Base-by-base conservation (phyloP, 2,888 invertebrate genomes). In the Alviniconcha strummeri region DNA sequence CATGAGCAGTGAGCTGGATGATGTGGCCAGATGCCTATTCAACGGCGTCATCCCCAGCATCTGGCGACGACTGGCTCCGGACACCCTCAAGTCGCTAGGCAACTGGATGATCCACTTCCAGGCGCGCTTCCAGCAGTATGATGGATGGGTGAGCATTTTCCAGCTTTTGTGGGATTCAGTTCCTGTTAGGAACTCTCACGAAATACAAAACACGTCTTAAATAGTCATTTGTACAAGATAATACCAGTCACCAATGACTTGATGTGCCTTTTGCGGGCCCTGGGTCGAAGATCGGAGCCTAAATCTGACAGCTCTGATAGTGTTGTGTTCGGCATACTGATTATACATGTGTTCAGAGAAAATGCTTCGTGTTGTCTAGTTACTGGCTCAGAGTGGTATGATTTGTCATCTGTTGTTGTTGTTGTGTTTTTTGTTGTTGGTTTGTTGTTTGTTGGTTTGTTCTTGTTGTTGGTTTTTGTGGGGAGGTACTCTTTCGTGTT, bases 91-190 rank as follows among this genome's bases (percentile, higher is more conserved):
- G 93, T 96, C 95, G 84, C 95, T 98, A 4, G 97, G 96, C 8
- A 96, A 96, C 8, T 98, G 98, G 98, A 96, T 98, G 95, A 96
- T 96, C 84, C 97, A 97, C 94, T 97, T 98, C 90, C 95, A 95
- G 52, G 94, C 94, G 17, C 94, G 97, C 87, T 95, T 96, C 85
- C 94, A 94, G 77, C 97, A 97, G 93, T 97, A 97, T 90, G 95
- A 95, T 57, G 67, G 69, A 4, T 85, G 85, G 86, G 86, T 86
- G 74, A 81, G 85, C 78, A 19, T 79, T 52, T 19, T 4, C 64
- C 15, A 64, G 64, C 64, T 64, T 9, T 9, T 15, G 64, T 64
- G 64, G 64, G 15, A 15, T 64, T 64, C 15, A 15, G 9, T 64
- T 64, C 15, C 64, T 64, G 64, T 13, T 64, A 36, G 36, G 36